phyloP scores from a whole-genome alignment of 2,888 invertebrate species.

The Mongoloraphidia duomilia region DNA sequence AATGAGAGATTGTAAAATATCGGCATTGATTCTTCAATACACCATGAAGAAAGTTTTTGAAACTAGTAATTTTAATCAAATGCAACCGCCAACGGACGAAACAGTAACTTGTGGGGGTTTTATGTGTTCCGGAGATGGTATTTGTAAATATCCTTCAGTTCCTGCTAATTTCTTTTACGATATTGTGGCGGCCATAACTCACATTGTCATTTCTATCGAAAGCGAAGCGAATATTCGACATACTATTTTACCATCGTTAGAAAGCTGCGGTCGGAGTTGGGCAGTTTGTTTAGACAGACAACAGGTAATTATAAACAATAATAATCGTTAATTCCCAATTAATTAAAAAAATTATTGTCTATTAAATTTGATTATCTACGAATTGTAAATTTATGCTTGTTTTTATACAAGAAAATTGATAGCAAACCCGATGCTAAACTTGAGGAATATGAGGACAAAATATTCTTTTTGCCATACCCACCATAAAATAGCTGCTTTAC shows the following conservation, averaged over 20 bases:
- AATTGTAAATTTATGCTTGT: too few species aligned
- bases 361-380: too few species aligned
- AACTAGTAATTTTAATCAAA: constrained; percentile 25
- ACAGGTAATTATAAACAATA: constrained; percentile 35
- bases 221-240: constrained; percentile 47
- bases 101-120: constrained; percentile 45
- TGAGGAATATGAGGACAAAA: too few species aligned
- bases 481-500: too few species aligned
- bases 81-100: constrained; percentile 25
- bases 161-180: constrained; percentile 31
- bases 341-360: too few species aligned
- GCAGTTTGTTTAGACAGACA: constrained; percentile 58
- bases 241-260: constrained; percentile 46
- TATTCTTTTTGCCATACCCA: too few species aligned
- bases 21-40: constrained; percentile 40
- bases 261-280: constrained; percentile 45
- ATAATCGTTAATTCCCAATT: too few species aligned
- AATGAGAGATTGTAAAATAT: constrained; percentile 54
- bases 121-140: constrained; percentile 52
- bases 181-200: constrained; percentile 45
- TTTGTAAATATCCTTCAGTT: constrained; percentile 22
- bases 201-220: constrained; percentile 46
- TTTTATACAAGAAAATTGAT: too few species aligned
- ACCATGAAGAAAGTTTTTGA: constrained; percentile 34
- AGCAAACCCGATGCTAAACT: too few species aligned